Base-by-base conservation (phyloP, 1,140 invertebrate genomes). In the Drosophila littoralis region DNA sequence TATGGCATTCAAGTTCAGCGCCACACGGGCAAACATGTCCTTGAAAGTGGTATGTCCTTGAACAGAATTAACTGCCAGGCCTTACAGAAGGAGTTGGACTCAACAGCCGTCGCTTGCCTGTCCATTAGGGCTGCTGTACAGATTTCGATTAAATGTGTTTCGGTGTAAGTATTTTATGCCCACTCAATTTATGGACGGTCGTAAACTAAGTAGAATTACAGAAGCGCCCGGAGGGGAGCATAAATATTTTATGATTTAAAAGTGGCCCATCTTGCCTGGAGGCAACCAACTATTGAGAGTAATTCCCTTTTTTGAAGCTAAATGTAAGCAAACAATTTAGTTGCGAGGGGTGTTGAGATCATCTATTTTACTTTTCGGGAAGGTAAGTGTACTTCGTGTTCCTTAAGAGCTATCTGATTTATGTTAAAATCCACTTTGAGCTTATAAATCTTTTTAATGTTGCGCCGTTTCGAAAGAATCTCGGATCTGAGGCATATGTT, bases 231-330 rank as follows among this genome's bases (percentile, higher is more conserved):
- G 9, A 46, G 54, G 43, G 22, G 36, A 54, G 45, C 57, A 64
- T 77, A 79, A 79, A 79, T 79, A 79, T 79, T 79, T 79, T 79
- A 79, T 79, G 77, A 73, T 75, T 79, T 77, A 79, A 79, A 77
- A 79, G 51, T 50, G 15, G 61, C 42, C 52, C 36, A 45, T 48
- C 38, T 38, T 51, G 42, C 36, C 40, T 22, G 8, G 8, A 33
- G 57, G 22, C 6, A 57, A 33, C 35, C 60, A 60, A 68, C 60
- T 65, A 71, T 51, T 46, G 17, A 48, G n/a, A n/a, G 55, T 22
- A 40, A 60, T 9, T 43, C 36, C 15, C 28, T 17, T 13, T 54
- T 7, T 54, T 13, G 3, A n/a, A 15, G 15, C 57, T 32, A 38
- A 68, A 68, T 68, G 65, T 51, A 68, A 28, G 22, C 22, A 36